Evolutionary conservation across 2,113 vertebrate genomes (phyloP).

Genomic region (Orycteropus afer): DNA sequence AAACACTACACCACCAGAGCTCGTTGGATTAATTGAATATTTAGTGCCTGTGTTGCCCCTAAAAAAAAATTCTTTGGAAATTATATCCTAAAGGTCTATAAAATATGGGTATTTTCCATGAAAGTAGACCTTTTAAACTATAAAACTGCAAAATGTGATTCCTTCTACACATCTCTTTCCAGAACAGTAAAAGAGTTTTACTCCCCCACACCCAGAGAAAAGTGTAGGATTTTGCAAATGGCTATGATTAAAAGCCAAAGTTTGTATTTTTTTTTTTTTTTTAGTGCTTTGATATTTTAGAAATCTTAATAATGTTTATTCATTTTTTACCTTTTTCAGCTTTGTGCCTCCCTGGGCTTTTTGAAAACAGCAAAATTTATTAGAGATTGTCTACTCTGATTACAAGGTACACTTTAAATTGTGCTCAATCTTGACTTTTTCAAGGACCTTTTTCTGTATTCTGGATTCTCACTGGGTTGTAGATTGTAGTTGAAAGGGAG

Average conservation of each 20-base stretch:
- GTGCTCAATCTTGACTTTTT: constrained; percentile 19
- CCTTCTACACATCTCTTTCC: constrained; percentile 19
- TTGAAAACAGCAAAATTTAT: constrained; percentile 29
- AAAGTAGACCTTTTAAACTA: constrained; percentile 42
- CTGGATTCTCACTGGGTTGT: constrained; percentile 38
- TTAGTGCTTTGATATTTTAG: constrained; percentile 41
- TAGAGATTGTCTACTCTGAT: constrained; percentile 46
- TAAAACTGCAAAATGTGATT: constrained; percentile 39
- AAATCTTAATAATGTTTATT: not conserved
- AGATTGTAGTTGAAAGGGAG: not conserved
- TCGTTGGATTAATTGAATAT: not conserved
- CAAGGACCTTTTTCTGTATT: constrained; percentile 26
- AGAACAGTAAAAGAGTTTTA: constrained; percentile 39
- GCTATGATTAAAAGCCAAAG: constrained; percentile 48
- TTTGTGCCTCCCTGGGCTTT: not conserved
- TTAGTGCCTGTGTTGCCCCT: constrained; percentile 1
- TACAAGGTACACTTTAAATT: constrained; percentile 40
- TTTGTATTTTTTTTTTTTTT: constrained; percentile 30
- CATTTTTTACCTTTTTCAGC: constrained; percentile 24
- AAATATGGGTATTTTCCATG: constrained; percentile 14
- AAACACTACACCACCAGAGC: too few relatives aligned
- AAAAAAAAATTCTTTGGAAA: not conserved
- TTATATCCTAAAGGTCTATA: not conserved
- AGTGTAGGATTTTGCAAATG: constrained; percentile 57
- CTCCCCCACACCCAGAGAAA: not conserved